Evolutionary conservation across 2,113 vertebrate genomes (phyloP).

Genomic region (Climacteris rufus): DNA sequence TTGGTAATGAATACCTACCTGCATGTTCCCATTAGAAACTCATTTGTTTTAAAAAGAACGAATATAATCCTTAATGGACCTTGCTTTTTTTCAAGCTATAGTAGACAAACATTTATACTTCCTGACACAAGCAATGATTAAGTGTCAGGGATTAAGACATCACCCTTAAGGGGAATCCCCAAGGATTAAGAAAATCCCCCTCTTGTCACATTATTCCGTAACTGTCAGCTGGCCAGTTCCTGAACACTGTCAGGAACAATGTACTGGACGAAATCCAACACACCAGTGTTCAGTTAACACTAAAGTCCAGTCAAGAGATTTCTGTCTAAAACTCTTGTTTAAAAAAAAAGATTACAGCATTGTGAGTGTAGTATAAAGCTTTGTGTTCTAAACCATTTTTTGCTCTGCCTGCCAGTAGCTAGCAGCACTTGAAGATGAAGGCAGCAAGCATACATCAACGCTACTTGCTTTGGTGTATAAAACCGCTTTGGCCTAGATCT

Average conservation of each 20-base stretch:
- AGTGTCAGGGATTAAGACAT: slow-evolving; percentile 4
- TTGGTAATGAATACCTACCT: slow-evolving; percentile 31
- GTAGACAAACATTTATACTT: slow-evolving; percentile 21
- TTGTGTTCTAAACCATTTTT: neutral
- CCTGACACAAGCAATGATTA: slow-evolving; percentile 28
- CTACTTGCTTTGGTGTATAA: neutral
- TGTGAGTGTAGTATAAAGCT: neutral
- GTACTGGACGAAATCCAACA: neutral
- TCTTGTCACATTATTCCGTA: neutral
- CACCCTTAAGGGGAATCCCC: neutral
- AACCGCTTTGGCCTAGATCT: neutral
- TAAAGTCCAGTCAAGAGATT: neutral
- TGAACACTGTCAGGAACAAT: neutral
- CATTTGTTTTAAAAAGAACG: neutral
- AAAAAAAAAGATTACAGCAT: neutral
- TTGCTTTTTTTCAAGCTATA: neutral
- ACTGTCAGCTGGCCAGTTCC: neutral
- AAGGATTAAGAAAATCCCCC: slow-evolving; percentile 23
- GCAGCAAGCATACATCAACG: neutral
- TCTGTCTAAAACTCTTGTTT: neutral
- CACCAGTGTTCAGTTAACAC: neutral
- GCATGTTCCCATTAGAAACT: slow-evolving; percentile 20
- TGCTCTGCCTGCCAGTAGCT: neutral
- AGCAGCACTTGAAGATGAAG: slow-evolving; percentile 19
- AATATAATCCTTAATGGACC: slow-evolving; percentile 22